Evolutionary conservation across 2,888 invertebrate genomes (phyloP).

Genomic region (Luperina nickerlii): DNA sequence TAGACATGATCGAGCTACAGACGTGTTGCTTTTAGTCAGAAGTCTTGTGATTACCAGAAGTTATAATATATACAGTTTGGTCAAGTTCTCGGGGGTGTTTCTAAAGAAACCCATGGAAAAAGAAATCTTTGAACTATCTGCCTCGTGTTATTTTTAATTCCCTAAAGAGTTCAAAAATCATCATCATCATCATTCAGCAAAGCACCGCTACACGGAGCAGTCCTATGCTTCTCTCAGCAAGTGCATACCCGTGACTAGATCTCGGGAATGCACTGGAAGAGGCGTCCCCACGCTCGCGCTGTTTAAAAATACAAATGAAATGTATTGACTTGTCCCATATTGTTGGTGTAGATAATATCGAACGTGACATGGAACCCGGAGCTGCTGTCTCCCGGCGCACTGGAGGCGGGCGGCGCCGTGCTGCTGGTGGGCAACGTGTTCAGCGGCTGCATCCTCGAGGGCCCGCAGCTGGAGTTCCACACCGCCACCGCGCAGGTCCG

Average conservation of each 20-base stretch:
- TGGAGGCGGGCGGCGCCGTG: slow-evolving; percentile 93
- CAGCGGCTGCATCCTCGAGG: slow-evolving; percentile 95
- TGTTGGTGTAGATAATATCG: slow-evolving; percentile 91
- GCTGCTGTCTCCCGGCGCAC: slow-evolving; percentile 93
- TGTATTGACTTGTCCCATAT: background rate
- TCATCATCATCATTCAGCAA: background rate
- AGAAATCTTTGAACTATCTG: background rate
- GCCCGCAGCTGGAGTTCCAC: slow-evolving; percentile 95
- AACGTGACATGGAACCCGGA: slow-evolving; percentile 95
- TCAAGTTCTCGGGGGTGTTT: background rate
- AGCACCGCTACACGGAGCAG: background rate
- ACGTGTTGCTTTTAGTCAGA: background rate
- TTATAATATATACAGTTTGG: background rate
- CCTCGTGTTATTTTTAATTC: background rate
- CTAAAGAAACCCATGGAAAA: background rate
- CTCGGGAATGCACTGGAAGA: background rate
- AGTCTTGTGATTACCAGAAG: background rate
- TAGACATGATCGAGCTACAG: background rate
- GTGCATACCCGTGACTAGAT: background rate
- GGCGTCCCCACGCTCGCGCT: background rate
- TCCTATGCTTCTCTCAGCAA: background rate
- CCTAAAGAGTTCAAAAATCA: background rate
- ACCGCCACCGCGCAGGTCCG: slow-evolving; percentile 91
- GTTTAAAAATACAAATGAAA: background rate
- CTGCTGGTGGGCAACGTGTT: slow-evolving; percentile 95